Percentiles rank a stretch among this genome's conserved stretches.
Evolutionary conservation across 2,888 invertebrate species (phyloP).

Genomic region (Hanleya hanleyi): DNA sequence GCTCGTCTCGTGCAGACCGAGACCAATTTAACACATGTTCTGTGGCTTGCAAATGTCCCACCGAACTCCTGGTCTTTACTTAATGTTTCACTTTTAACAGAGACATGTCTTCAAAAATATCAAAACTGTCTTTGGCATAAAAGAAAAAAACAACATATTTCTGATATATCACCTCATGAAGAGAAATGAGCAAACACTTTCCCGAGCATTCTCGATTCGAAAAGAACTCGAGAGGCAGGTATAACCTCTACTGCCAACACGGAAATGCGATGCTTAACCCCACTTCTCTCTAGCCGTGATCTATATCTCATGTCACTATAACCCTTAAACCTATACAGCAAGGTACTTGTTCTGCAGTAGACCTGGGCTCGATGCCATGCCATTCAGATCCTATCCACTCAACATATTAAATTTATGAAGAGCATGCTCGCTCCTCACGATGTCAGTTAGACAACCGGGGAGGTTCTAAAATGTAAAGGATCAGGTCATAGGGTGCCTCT

Average conservation of each 20-base stretch:
- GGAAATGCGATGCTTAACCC: no score
- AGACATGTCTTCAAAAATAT: no score
- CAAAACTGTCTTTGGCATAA: no score
- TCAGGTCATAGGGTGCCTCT: background rate
- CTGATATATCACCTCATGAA: no score
- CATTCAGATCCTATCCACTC: no score
- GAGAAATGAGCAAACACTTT: no score
- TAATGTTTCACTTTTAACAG: no score
- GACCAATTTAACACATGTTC: background rate
- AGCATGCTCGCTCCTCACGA: background rate
- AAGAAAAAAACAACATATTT: no score
- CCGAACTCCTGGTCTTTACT: no score
- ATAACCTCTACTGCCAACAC: no score
- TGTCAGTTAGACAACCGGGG: conserved; percentile 4
- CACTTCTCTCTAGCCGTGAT: background rate
- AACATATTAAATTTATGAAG: background rate
- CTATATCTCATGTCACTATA: background rate
- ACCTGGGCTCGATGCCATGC: background rate
- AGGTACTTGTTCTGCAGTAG: background rate
- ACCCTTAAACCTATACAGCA: background rate
- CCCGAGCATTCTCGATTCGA: no score
- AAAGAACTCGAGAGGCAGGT: no score
- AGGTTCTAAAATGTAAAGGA: conserved; percentile 5
- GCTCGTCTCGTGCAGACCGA: background rate
- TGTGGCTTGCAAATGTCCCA: background rate